A percentile compares a stretch with the other conserved stretches of the same genome.
These are phyloP conservation scores for Polydrusus tereticollis DNA, from an alignment of 2,888 invertebrate species.

Conservation along the genomic window DNA sequence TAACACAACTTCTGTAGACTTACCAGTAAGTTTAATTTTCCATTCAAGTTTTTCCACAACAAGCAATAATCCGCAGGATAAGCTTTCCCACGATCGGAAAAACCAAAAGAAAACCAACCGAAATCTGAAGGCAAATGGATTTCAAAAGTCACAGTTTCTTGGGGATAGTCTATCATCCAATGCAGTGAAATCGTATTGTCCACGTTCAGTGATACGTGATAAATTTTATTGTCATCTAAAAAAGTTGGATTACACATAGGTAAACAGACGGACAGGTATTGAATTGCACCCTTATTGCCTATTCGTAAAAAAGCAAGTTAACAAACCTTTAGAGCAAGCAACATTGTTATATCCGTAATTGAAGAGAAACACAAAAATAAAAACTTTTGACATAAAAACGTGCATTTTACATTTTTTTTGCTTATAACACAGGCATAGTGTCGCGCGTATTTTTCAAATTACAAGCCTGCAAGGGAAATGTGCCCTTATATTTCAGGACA, in stretches of 20 bases:
- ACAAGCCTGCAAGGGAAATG: too few species aligned
- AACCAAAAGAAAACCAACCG: conserved; percentile 87
- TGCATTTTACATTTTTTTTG: conserved; percentile 4
- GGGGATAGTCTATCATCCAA: conserved; percentile 68
- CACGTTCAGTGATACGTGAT: conserved; percentile 64
- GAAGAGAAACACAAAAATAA: background rate
- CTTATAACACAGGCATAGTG: background rate
- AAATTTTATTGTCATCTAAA: conserved; percentile 55
- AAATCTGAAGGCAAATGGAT: conserved; percentile 69
- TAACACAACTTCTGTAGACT: background rate
- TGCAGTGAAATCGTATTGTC: conserved; percentile 64
- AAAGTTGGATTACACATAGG: too few species aligned
- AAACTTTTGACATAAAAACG: background rate
- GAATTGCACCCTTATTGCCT: too few species aligned
- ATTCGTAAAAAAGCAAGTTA: background rate
- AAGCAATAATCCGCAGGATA: conserved; percentile 86
- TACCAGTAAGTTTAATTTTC: conserved; percentile 72
- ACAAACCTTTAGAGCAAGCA: background rate
- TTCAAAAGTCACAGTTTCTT: conserved; percentile 67
- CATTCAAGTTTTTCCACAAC: conserved; percentile 80
- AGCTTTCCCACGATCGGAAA: conserved; percentile 83
- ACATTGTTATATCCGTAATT: background rate
- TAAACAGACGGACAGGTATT: too few species aligned
- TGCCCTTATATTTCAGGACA: background rate
- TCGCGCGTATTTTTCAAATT: background rate